Conservation (phyloP, 2,888 invertebrate genomes). For the Drosophila picticornis region DNA sequence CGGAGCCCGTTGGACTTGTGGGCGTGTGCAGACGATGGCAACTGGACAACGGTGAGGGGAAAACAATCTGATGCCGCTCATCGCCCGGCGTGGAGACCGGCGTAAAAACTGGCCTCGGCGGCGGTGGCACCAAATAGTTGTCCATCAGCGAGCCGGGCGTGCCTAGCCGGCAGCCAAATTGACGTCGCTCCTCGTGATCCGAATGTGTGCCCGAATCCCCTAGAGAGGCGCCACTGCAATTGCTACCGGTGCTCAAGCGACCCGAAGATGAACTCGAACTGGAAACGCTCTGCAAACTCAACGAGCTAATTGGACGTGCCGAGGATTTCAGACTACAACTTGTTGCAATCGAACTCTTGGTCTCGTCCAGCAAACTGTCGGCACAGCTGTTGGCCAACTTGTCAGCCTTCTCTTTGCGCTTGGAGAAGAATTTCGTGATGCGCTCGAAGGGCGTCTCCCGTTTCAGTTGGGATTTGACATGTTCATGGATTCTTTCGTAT, state of each 20-base stretch:
- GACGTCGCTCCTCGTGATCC: slow-evolving; percentile 90
- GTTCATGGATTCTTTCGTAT: slow-evolving; percentile 93
- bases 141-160: slow-evolving; percentile 85
- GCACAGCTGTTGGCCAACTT: slow-evolving; percentile 51
- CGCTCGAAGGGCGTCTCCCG: slow-evolving; percentile 93
- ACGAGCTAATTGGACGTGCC: slow-evolving; percentile 89
- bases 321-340: slow-evolving; percentile 82
- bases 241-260: slow-evolving; percentile 91
- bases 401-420: slow-evolving; percentile 80
- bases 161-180: slow-evolving; percentile 82
- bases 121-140: slow-evolving; percentile 88
- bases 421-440: slow-evolving; percentile 90
- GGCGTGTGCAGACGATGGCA: slow-evolving; percentile 82
- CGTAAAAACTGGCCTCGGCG: slow-evolving; percentile 86
- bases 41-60: slow-evolving; percentile 82
- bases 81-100: slow-evolving; percentile 84
- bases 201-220: slow-evolving; percentile 95
- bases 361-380: slow-evolving; percentile 82
- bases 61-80: slow-evolving; percentile 83
- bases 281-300: slow-evolving; percentile 89
- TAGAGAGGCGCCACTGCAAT: slow-evolving; percentile 90
- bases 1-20: slow-evolving; percentile 82
- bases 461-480: slow-evolving; percentile 91
- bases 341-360: slow-evolving; percentile 84
- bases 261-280: slow-evolving; percentile 91